Evolutionary conservation across 2,888 invertebrate genomes (phyloP).

Genomic region (Hoplodrina blanda): DNA sequence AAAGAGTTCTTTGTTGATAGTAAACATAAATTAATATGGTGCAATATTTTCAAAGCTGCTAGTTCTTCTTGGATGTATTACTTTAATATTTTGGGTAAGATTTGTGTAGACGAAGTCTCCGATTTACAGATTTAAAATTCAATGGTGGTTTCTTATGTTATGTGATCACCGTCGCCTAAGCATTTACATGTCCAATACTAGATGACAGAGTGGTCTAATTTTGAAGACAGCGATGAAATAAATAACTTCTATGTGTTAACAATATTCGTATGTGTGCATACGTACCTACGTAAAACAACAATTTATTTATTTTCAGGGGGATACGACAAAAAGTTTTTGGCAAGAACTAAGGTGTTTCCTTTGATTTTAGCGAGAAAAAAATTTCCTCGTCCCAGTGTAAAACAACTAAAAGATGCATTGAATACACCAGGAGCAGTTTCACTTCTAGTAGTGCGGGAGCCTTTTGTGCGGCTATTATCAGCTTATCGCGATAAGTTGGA

Average conservation of each 20-base stretch:
- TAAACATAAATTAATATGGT: slow-evolving; percentile 93
- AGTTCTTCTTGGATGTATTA: slow-evolving; percentile 96
- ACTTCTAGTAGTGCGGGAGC: slow-evolving; percentile 93
- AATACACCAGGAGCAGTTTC: slow-evolving; percentile 91
- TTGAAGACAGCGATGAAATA: not conserved
- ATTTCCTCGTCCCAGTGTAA: slow-evolving; percentile 92
- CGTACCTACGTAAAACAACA: not conserved
- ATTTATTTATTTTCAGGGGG: slow-evolving; percentile 84
- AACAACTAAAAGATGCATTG: slow-evolving; percentile 91
- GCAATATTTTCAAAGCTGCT: slow-evolving; percentile 94
- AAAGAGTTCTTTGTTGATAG: slow-evolving; percentile 94
- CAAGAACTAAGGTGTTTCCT: slow-evolving; percentile 91
- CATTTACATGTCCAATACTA: too few species aligned
- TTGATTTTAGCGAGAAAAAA: slow-evolving; percentile 92
- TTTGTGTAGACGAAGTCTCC: not conserved
- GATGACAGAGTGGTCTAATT: not conserved
- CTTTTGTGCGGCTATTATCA: slow-evolving; percentile 93
- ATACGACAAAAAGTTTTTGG: slow-evolving; percentile 91
- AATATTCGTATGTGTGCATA: not conserved
- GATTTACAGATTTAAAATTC: not conserved
- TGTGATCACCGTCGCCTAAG: too few species aligned
- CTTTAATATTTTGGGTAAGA: slow-evolving; percentile 93
- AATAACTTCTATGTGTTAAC: not conserved
- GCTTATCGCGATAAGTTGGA: slow-evolving; percentile 94
- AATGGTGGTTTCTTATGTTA: not conserved